Base-by-base conservation (phyloP, 2,888 invertebrate species). In the Epicampocera succincta region DNA sequence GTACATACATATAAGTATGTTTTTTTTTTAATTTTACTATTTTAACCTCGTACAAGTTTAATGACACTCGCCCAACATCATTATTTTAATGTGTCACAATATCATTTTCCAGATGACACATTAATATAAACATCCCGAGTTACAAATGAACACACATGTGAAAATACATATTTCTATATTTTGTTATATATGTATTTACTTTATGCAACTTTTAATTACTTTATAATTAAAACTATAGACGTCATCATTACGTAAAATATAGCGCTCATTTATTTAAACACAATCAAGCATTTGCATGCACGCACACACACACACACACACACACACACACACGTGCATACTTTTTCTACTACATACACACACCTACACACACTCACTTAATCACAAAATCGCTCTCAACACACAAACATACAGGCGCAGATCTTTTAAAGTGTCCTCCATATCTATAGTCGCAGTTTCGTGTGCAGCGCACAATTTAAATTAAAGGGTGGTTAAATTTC, bases 201-300 rank as follows among this genome's bases (percentile, higher is more conserved):
- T 71, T 61, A 15, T 48, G 46, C 38, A 66, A 66, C 21, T 68
- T 72, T 72, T 76, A 81, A 76, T 81, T 76, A 81, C 76, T 72
- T 81, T 76, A 61, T 76, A 81, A 81, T 76, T 81, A 81, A 76
- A 81, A 76, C 68, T 68, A 72, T 68, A 48, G 52, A 66, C 52
- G 33, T 58, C 65, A 71, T 75, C 58, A 66, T 71, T 29, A 60
- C 60, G n/a, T 52, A 42, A 50, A 52, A 61, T 60, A 52, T 56
- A 46, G 17, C 6, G 19, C 19, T 54, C 63, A 73, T 73, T 63
- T 73, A 44, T 29, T 42, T 19, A 15, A 42, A 46, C 3, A 33
- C 19, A 33, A 56, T 58, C 40, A 33, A 33, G 33, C 33, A 33
- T 6, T 33, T 33, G 33, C 33, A 17, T 2, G 5, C 2, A 29